These are phyloP conservation scores for Progne subis DNA, from an alignment of 2,113 vertebrate genomes.

Conservation along the genomic window DNA sequence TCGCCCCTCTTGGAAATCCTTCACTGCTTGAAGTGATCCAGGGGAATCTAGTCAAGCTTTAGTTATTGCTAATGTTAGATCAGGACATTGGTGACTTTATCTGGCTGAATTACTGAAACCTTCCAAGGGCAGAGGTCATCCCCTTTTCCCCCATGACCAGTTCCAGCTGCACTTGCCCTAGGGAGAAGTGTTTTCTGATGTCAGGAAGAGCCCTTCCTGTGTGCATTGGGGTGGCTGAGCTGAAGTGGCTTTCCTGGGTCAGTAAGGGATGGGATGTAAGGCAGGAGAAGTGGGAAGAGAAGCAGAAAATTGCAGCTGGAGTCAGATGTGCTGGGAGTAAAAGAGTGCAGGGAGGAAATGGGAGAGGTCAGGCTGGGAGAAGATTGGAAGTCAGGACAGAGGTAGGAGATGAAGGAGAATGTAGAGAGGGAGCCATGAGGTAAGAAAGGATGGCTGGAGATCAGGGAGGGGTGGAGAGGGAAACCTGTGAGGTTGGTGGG, in stretches of 20 bases:
- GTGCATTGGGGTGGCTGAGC: neutral
- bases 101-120: neutral
- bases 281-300: neutral
- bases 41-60: neutral
- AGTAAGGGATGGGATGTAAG: neutral
- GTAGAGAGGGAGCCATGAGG: neutral
- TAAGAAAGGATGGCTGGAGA: neutral
- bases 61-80: conserved; percentile 17
- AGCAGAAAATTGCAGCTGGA: neutral
- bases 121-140: neutral
- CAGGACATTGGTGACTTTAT: neutral
- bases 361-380: neutral
- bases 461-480: neutral
- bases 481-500: neutral
- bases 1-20: neutral
- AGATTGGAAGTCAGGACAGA: neutral
- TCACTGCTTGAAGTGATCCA: neutral
- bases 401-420: neutral
- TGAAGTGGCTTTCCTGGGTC: neutral
- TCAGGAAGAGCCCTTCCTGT: neutral
- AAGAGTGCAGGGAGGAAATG: neutral
- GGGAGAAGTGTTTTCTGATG: neutral
- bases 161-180: neutral
- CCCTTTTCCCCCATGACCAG: neutral
- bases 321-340: neutral